phyloP scores from a whole-genome alignment of 2,888 invertebrate species.

The Drosophila neonasuta region DNA sequence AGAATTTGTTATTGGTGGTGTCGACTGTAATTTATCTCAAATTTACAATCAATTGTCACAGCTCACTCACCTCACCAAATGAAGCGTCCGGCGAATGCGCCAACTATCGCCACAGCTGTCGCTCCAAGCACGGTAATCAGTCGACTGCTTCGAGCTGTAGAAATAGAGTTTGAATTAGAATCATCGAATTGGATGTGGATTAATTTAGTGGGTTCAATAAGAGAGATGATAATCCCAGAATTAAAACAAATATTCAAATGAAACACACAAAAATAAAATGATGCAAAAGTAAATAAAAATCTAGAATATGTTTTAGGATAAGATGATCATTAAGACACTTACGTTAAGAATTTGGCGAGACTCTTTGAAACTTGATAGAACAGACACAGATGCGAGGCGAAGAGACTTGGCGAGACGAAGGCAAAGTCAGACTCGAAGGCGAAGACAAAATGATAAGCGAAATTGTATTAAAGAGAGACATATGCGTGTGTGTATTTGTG shows the following conservation, averaged over 20 bases:
- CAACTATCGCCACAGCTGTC: constrained; percentile 65
- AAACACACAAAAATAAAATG: background rate
- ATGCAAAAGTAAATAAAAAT: background rate
- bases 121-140: constrained; percentile 64
- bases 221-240: constrained; percentile 1
- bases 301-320: background rate
- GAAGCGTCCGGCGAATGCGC: constrained; percentile 61
- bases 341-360: constrained; percentile 37
- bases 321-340: constrained; percentile 34
- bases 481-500: constrained; percentile 3
- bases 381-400: constrained; percentile 47
- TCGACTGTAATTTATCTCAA: background rate
- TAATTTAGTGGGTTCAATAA: background rate
- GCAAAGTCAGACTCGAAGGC: constrained; percentile 34
- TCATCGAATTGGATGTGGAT: background rate
- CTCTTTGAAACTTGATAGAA: constrained; percentile 44
- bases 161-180: constrained; percentile 5
- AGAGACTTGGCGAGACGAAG: constrained; percentile 35
- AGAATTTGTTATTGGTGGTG: constrained; percentile 7
- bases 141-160: constrained; percentile 40
- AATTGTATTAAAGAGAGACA: constrained; percentile 4
- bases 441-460: constrained; percentile 46
- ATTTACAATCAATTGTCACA: background rate
- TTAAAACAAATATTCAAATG: constrained; percentile 6
- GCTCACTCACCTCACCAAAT: constrained; percentile 79